Base-by-base conservation (phyloP, 2,113 vertebrate species). In the Megaleporinus macrocephalus region DNA sequence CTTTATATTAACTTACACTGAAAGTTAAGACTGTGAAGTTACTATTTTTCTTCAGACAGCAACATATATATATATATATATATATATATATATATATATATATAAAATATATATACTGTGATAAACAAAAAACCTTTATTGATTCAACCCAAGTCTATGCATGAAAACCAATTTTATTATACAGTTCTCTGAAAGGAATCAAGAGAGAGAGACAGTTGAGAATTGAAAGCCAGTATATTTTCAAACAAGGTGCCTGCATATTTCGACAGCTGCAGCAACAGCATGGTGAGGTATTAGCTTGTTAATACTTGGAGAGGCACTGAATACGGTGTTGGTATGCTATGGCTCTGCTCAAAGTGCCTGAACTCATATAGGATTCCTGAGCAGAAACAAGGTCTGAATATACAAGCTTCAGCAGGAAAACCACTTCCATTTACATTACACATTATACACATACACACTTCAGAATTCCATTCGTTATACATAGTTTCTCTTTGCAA, bases 251-350 rank as follows among this genome's bases (percentile, higher is more conserved):
- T 81, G 74, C 79, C 73, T 65, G 26, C 6, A 10, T 72, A 71
- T 76, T 79, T 49, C 57, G 63, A 27, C 53, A 84, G 68, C 69
- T 78, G 74, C 62, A 76, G 78, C 47, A 24, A 68, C 24, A 72
- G 73, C 63, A 71, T 75, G 72, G 72, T 53, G 79, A 86, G 80
- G 81, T 86, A 83, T 80, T 63, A 0, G 33, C 71, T 79, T 30
- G 59, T 65, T 53, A 51, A 82, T 26, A 70, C 70, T 66, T 22
- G 33, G 53, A 81, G 79, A 86, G 81, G 84, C 84, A 83, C 84
- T 79, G 49, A 33, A 80, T 63, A 82, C 57, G 76, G 80, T 57
- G 76, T 79, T 77, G 59, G 47, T 76, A 81, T 24, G 22, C 16
- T 83, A 73, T 61, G 78, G 77, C 30, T 83, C 84, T 76, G 77